Percentiles rank a stretch among this genome's conserved stretches.
phyloP scores from a whole-genome alignment of 2,888 invertebrate species.

The Metellina segmentata region DNA sequence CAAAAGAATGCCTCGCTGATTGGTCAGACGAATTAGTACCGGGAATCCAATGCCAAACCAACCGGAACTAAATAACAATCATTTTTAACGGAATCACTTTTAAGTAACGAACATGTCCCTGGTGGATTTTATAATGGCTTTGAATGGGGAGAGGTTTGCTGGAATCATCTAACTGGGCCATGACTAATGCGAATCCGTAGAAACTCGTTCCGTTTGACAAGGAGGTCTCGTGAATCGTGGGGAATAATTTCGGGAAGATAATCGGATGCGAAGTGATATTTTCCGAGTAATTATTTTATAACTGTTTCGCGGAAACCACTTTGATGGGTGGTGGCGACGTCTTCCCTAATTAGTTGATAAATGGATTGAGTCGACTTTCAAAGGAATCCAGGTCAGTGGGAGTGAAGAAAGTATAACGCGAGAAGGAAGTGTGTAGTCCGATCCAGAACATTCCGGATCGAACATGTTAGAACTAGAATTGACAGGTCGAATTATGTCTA shows the following conservation, averaged over 20 bases:
- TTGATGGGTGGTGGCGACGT: too few relatives aligned
- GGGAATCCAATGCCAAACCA: slow-evolving; percentile 33
- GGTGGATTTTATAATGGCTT: slow-evolving; percentile 41
- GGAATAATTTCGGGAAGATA: slow-evolving; percentile 45
- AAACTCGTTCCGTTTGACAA: slow-evolving; percentile 30
- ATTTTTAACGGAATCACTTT: slow-evolving; percentile 68
- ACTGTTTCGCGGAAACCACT: neutral
- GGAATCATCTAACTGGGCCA: slow-evolving; percentile 31
- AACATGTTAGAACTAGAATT: neutral
- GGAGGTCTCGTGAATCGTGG: slow-evolving; percentile 43
- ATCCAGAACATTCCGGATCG: neutral
- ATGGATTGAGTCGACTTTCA: too few relatives aligned
- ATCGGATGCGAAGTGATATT: slow-evolving; percentile 42
- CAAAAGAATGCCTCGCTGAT: slow-evolving; percentile 25
- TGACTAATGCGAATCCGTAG: slow-evolving; percentile 55
- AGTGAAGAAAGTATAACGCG: neutral
- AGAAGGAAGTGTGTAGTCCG: neutral
- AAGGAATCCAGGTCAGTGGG: neutral
- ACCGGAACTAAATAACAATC: slow-evolving; percentile 71
- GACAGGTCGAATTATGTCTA: neutral
- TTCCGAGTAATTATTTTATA: slow-evolving; percentile 45
- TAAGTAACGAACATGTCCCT: slow-evolving; percentile 71
- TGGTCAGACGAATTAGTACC: slow-evolving; percentile 37
- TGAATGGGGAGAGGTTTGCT: slow-evolving; percentile 26
- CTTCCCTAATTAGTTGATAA: too few relatives aligned